phyloP scores from a whole-genome alignment of 2,888 invertebrate species.

The Ditylenchus weischeri region DNA sequence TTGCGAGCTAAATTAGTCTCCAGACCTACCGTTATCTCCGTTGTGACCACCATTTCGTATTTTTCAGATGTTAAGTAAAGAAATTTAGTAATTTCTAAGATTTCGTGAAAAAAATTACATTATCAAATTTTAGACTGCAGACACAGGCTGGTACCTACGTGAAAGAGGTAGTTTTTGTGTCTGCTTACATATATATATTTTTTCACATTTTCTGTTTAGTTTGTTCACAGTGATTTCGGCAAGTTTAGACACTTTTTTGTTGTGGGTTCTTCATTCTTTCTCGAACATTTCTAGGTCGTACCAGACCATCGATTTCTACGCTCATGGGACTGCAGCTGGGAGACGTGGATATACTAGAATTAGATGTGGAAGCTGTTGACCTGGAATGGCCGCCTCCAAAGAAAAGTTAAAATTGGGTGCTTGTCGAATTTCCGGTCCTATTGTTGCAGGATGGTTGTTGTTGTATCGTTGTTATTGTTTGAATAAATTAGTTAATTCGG shows the following conservation, averaged over 20 bases:
- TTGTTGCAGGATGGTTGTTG: neutral
- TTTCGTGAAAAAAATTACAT: neutral
- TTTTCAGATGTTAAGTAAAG: no score
- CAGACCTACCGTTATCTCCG: no score
- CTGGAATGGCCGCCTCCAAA: constrained; percentile 70
- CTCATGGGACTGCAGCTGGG: constrained; percentile 65
- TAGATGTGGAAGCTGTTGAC: constrained; percentile 79
- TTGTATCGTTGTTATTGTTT: constrained; percentile 3
- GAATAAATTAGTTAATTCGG: neutral
- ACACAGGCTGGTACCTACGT: constrained; percentile 69
- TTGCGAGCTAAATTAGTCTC: no score
- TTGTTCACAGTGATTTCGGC: constrained; percentile 88
- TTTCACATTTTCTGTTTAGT: constrained; percentile 58
- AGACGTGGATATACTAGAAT: constrained; percentile 78
- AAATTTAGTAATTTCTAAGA: neutral
- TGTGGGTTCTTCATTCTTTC: no score
- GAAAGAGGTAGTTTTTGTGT: constrained; percentile 88
- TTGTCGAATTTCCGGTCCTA: no score
- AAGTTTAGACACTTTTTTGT: no score
- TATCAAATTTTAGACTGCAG: constrained; percentile 40
- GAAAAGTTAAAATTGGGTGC: no score
- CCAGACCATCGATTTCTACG: constrained; percentile 68
- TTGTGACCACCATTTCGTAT: no score
- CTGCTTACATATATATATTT: constrained; percentile 69
- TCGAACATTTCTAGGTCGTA: constrained; percentile 65